Percentiles rank a stretch among this genome's conserved stretches.
Evolutionary conservation across 2,797 vertebrate genomes (phyloP).

Genomic region (Oceanodroma leucorhoa): DNA sequence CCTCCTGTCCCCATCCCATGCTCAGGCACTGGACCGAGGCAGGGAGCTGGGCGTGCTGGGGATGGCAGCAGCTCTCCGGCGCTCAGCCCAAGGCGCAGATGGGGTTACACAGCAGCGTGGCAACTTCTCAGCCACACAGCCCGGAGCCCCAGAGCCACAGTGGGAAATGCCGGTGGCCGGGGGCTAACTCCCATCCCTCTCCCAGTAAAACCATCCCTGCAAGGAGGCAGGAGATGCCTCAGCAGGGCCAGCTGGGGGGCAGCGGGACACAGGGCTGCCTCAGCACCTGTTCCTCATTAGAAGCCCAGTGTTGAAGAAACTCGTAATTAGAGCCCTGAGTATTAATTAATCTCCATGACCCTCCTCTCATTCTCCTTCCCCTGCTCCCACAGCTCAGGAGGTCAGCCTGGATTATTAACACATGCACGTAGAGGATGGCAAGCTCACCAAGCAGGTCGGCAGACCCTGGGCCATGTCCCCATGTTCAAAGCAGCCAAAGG

Average conservation of each 20-base stretch:
- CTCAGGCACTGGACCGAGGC: neutral
- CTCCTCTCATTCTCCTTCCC: conserved; percentile 32
- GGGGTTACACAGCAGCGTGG: neutral
- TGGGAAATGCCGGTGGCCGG: neutral
- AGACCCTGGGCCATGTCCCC: accelerated
- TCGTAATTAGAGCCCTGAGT: conserved; percentile 40
- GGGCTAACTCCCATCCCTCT: neutral
- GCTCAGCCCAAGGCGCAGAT: accelerated
- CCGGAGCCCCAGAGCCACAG: neutral
- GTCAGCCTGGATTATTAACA: conserved; percentile 26
- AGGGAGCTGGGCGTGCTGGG: neutral
- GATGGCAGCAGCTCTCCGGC: neutral
- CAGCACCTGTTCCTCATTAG: neutral
- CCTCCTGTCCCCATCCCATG: neutral
- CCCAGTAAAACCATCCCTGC: neutral
- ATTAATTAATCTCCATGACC: conserved; percentile 58
- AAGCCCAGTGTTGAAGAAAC: conserved; percentile 33
- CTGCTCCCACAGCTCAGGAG: neutral
- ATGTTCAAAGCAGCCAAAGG: neutral
- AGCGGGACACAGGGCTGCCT: neutral
- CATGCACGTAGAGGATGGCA: neutral
- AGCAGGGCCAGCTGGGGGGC: neutral
- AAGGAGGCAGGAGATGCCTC: neutral
- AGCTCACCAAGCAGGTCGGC: accelerated
- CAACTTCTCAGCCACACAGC: neutral